A percentile compares a stretch with the other conserved stretches of the same genome.
phyloP scores from a whole-genome alignment of 2,888 invertebrate species.

The Hirtodrosophila trivittata region DNA sequence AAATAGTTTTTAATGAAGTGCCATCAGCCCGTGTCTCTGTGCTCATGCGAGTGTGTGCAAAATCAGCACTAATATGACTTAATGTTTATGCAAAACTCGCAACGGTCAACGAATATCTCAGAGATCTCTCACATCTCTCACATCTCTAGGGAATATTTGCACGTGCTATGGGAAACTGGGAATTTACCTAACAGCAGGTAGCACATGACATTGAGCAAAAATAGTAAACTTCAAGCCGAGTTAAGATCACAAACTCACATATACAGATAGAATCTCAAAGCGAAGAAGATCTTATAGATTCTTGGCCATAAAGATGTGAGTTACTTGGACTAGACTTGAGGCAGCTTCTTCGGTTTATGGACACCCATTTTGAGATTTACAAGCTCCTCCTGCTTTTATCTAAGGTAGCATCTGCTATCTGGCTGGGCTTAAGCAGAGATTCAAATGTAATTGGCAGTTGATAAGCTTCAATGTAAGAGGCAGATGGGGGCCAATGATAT shows the following conservation, averaged over 20 bases:
- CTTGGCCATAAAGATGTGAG: too few species aligned
- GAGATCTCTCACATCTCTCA: constrained; percentile 8
- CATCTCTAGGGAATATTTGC: constrained; percentile 22
- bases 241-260: background rate
- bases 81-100: constrained; percentile 68
- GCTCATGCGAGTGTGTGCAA: constrained; percentile 14
- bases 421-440: constrained; percentile 63
- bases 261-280: background rate
- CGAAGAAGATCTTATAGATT: too few species aligned
- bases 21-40: constrained; percentile 6
- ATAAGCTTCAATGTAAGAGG: constrained; percentile 70
- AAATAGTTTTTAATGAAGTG: constrained; percentile 76
- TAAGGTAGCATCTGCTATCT: constrained; percentile 61
- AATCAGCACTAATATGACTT: constrained; percentile 55
- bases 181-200: constrained; percentile 31
- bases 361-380: too few species aligned
- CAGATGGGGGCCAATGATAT: constrained; percentile 48
- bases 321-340: too few species aligned
- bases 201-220: background rate
- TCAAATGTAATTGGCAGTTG: constrained; percentile 60
- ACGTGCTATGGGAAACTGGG: constrained; percentile 48
- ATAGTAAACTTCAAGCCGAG: background rate
- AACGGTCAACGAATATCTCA: constrained; percentile 16
- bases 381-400: constrained; percentile 32
- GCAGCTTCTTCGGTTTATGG: too few species aligned